These are phyloP conservation scores for Chaetorhynchus papuensis DNA, from an alignment of 2,113 vertebrate species.

Conservation along the genomic window DNA sequence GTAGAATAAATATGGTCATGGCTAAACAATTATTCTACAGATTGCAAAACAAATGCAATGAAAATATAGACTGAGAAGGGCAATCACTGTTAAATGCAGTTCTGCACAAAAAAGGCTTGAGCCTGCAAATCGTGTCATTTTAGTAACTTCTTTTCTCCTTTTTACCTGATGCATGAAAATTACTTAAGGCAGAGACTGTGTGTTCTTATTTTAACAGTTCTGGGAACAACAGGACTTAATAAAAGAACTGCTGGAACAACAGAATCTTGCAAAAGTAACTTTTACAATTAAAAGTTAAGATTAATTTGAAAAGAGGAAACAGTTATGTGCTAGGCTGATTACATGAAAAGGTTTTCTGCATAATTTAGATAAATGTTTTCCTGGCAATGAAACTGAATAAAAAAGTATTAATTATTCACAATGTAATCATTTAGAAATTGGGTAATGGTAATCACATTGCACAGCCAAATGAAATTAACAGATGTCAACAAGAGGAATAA, in stretches of 20 bases:
- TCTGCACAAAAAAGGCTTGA: neutral
- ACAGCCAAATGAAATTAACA: constrained; percentile 38
- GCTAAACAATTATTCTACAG: neutral
- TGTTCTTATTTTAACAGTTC: neutral
- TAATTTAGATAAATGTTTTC: constrained; percentile 54
- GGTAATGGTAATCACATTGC: constrained; percentile 17
- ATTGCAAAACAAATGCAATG: neutral
- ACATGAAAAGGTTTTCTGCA: neutral
- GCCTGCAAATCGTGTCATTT: neutral
- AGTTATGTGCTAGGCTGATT: neutral
- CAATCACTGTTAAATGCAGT: neutral
- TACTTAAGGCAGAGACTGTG: neutral
- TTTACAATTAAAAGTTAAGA: neutral
- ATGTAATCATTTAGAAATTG: constrained; percentile 41
- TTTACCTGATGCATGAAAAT: neutral
- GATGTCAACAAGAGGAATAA: neutral
- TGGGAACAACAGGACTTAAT: neutral
- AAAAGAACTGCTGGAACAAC: neutral
- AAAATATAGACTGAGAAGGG: neutral
- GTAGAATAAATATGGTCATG: neutral
- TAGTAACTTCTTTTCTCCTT: neutral
- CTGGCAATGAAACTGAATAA: constrained; percentile 7
- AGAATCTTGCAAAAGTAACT: neutral
- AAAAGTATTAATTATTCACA: constrained; percentile 49
- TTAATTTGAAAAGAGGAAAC: constrained; percentile 19